A percentile compares a stretch with the other conserved stretches of the same genome.
phyloP scores from a whole-genome alignment of 2,888 invertebrate species.

The Drosophila lacicola region DNA sequence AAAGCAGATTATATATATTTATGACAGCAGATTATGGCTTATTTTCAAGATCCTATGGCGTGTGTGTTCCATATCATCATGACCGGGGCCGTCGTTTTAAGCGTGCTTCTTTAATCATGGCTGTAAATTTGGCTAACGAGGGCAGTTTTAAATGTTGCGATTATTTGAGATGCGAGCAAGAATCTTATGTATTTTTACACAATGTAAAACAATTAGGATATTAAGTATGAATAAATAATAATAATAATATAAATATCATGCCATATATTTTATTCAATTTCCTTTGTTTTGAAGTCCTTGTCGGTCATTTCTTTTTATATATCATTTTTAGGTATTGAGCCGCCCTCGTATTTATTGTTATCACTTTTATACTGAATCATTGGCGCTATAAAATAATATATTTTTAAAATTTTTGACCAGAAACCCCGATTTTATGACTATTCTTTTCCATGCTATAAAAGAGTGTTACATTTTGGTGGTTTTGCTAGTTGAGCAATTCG shows the following conservation, averaged over 20 bases:
- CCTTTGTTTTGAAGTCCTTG: background rate
- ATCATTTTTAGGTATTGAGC: background rate
- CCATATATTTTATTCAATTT: background rate
- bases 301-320: background rate
- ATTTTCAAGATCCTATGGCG: slow-evolving; percentile 10
- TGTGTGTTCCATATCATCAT: background rate
- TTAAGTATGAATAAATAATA: background rate
- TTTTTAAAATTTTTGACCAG: background rate
- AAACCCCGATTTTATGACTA: slow-evolving; percentile 3
- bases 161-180: background rate
- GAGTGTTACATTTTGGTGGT: background rate
- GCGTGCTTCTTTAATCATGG: slow-evolving; percentile 1
- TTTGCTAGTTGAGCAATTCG: background rate
- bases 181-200: too few relatives aligned
- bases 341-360: background rate
- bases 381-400: slow-evolving; percentile 7
- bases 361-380: background rate
- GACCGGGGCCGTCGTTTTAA: background rate
- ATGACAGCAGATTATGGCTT: slow-evolving; percentile 9
- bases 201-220: background rate
- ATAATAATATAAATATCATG: background rate
- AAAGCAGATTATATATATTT: slow-evolving; percentile 6
- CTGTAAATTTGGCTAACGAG: slow-evolving; percentile 6
- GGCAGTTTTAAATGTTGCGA: background rate
- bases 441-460: background rate